A percentile compares a stretch with the other conserved stretches of the same genome.
These are phyloP conservation scores for Arrhamphus sclerolepis DNA, from an alignment of 2,797 vertebrate species.

Conservation along the genomic window DNA sequence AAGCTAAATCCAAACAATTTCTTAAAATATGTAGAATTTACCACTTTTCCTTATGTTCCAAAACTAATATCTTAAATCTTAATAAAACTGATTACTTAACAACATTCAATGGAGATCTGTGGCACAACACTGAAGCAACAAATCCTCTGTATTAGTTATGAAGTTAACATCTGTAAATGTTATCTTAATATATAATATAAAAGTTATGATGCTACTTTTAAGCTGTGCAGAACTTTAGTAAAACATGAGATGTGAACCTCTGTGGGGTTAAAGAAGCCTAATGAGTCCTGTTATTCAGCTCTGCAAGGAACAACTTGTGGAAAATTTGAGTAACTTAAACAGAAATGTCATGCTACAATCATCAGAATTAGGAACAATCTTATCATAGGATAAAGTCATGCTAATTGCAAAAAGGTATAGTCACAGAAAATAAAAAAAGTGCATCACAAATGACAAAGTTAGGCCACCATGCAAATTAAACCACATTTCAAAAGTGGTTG, in stretches of 20 bases:
- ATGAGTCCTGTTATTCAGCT: conserved; percentile 18
- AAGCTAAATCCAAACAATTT: conserved; percentile 24
- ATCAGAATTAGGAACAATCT: conserved; percentile 49
- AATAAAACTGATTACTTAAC: conserved; percentile 22
- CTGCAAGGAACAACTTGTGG: conserved; percentile 15
- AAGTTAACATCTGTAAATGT: conserved; percentile 24
- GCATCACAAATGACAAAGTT: conserved; percentile 59
- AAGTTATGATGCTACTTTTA: conserved; percentile 55
- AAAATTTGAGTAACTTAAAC: conserved; percentile 39
- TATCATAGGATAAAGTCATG: conserved; percentile 66
- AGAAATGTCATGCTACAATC: conserved; percentile 63
- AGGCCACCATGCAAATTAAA: conserved; percentile 67
- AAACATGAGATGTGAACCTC: conserved; percentile 40
- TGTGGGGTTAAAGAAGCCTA: conserved; percentile 20
- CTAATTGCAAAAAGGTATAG: conserved; percentile 62
- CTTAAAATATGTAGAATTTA: conserved; percentile 7
- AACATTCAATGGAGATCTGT: conserved; percentile 26
- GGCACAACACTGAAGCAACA: conserved; percentile 37
- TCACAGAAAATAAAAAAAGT: conserved; percentile 50
- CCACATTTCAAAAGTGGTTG: conserved; percentile 45
- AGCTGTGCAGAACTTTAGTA: conserved; percentile 38
- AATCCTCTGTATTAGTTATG: conserved; percentile 14
- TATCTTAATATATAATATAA: conserved; percentile 23
- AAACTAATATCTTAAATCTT: conserved; percentile 11
- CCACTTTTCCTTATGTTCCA: conserved; percentile 14